Base-by-base conservation (phyloP, 2,888 invertebrate species). In the Trissolcus brochymenae region DNA sequence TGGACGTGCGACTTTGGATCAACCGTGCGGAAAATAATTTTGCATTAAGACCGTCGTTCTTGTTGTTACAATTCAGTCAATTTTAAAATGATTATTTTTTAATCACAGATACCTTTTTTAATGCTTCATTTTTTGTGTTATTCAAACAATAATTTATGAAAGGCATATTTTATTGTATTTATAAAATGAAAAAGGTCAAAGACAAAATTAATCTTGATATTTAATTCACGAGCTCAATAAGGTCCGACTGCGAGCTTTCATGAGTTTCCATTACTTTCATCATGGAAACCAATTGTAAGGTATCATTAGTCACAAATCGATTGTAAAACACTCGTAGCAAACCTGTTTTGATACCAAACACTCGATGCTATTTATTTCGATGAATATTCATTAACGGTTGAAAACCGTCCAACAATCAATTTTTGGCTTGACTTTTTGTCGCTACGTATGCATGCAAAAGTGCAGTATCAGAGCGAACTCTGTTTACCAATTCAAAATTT, bases 261-360 rank as follows among this genome's bases (percentile, higher is more conserved):
- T 35, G 35, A 35, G 6, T 46, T 46, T 46, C 6, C 16, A 46
- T 46, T 46, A n/a, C 16, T 46, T 46, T 46, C 16, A 46, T 46
- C 46, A 16, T 46, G n/a, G 46, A 40, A 60, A 68, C 49, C 62
- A 62, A 62, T 56, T 56, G 50, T 62, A 71, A 51, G 56, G 51
- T 53, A 62, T 62, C 56, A 19, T 71, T 62, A 56, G 49, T 53
- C 70, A 71, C 51, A 62, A 71, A 71, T 59, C 71, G 71, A 71
- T 71, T 56, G 64, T 50, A 51, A 64, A 71, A 64, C 71, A 70
- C 70, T 70, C 64, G 64, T 46, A 53, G 41, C 57, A 53, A 64
- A 71, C 71, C 64, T 55, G 57, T 71, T 71, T 62, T 62, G 62
- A 71, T 62, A 62, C 51, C 56, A 57, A 71, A 71, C 53, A 64